Base-by-base conservation (phyloP, 2,888 invertebrate genomes). In the Pimpla rufipes region DNA sequence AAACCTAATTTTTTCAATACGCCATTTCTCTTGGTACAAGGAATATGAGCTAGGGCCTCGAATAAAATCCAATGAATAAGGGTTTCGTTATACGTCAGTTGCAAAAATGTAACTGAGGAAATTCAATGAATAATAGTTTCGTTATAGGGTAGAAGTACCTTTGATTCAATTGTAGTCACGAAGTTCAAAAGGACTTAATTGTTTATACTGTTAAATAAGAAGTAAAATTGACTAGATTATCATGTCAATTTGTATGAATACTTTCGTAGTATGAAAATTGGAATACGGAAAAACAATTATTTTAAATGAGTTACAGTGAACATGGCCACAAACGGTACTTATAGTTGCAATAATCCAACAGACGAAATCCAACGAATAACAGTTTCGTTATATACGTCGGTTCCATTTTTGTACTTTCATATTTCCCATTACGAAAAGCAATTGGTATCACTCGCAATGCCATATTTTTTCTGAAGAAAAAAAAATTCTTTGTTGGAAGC, bases 321-420 rank as follows among this genome's bases (percentile, higher is more conserved):
- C n/a, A n/a, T n/a, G n/a, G n/a, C n/a, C 40, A 45, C 35, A n/a
- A 66, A 57, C 64, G 47, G 55, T 66, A 57, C 40, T 64, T 79
- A 3, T 5, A 29, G 29, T 29, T 42, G 42, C 42, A 42, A 42
- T 2, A 42, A 42, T 11, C 2, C 2, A 5, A 8, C n/a, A n/a
- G 42, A 42, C 13, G 42, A 42, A 2, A 11, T 42, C n/a, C n/a
- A n/a, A n/a, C n/a, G n/a, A n/a, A n/a, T n/a, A n/a, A n/a, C n/a
- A n/a, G n/a, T n/a, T n/a, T n/a, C n/a, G n/a, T n/a, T n/a, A n/a
- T n/a, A n/a, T n/a, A n/a, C n/a, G n/a, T n/a, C n/a, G n/a, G n/a
- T n/a, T n/a, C n/a, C n/a, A n/a, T n/a, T n/a, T n/a, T n/a, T n/a
- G n/a, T n/a, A n/a, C n/a, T n/a, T n/a, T n/a, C n/a, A n/a, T n/a